These are phyloP conservation scores for Drosophila insularis DNA, from an alignment of 1,140 invertebrate species.

Conservation along the genomic window DNA sequence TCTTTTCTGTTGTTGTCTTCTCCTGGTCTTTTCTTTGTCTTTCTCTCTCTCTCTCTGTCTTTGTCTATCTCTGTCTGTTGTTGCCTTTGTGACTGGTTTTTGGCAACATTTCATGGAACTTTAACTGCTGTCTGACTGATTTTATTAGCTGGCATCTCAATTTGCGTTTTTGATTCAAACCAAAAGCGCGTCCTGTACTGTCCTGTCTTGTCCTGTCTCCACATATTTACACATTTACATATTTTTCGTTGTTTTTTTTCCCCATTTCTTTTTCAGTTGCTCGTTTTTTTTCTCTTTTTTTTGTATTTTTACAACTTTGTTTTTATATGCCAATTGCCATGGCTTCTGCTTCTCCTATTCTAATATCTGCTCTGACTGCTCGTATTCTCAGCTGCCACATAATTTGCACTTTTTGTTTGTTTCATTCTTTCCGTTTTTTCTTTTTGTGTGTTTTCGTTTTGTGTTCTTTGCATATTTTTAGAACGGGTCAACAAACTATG, in stretches of 20 bases:
- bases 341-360: slow-evolving; percentile 14
- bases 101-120: slow-evolving; percentile 28
- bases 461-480: slow-evolving; percentile 1
- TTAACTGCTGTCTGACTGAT: slow-evolving; percentile 58
- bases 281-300: slow-evolving; percentile 6
- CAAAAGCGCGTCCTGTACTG: background rate
- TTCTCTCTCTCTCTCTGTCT: background rate
- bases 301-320: slow-evolving; percentile 72
- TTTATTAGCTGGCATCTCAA: slow-evolving; percentile 65
- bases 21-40: background rate
- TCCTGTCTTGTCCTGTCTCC: background rate
- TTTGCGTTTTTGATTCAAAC: slow-evolving; percentile 41
- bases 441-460: background rate
- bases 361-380: background rate
- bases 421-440: slow-evolving; percentile 22
- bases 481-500: slow-evolving; percentile 57
- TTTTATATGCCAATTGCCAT: slow-evolving; percentile 39
- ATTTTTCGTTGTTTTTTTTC: slow-evolving; percentile 32
- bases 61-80: background rate
- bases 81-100: slow-evolving; percentile 20
- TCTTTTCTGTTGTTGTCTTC: background rate
- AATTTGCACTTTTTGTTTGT: slow-evolving; percentile 59
- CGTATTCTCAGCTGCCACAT: slow-evolving; percentile 40
- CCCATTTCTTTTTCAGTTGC: slow-evolving; percentile 17
- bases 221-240: slow-evolving; percentile 48